Conservation (phyloP, 2,888 invertebrate genomes). For the Xestia rhomboidea region DNA sequence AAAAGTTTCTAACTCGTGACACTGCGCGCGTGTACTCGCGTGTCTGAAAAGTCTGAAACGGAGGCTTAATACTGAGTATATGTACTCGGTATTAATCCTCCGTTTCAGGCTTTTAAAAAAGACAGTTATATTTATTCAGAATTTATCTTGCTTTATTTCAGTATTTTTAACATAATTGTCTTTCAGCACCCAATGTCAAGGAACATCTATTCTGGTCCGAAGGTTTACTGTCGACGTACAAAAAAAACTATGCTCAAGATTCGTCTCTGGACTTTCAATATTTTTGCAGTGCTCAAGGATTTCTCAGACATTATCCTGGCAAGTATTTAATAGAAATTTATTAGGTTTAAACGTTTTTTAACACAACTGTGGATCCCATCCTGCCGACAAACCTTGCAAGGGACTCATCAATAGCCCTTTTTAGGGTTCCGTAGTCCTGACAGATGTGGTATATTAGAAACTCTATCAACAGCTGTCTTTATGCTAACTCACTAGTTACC, state of each 20-base stretch:
- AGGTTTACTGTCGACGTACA: slow-evolving; percentile 79
- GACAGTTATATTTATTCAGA: background rate
- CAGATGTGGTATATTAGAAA: no score
- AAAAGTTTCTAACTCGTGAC: background rate
- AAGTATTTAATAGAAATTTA: slow-evolving; percentile 34
- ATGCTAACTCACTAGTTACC: no score
- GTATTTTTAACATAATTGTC: background rate
- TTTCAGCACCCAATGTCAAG: slow-evolving; percentile 74
- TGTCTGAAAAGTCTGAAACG: no score
- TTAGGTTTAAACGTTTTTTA: background rate
- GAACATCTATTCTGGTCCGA: slow-evolving; percentile 84
- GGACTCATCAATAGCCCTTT: background rate
- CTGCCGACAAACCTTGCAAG: background rate
- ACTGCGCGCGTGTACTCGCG: no score
- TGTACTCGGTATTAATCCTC: background rate
- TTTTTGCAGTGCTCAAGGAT: slow-evolving; percentile 86
- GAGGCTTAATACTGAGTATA: no score
- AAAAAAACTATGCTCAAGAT: slow-evolving; percentile 85
- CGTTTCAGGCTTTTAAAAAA: background rate
- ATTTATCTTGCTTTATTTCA: background rate
- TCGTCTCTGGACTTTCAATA: slow-evolving; percentile 86
- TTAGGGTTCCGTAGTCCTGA: no score
- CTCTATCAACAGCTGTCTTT: no score
- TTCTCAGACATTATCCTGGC: slow-evolving; percentile 87
- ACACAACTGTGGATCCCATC: background rate